Percentiles rank a stretch among this genome's conserved stretches.
phyloP scores from a whole-genome alignment of 2,888 invertebrate genomes.

The Aethes cnicana region DNA sequence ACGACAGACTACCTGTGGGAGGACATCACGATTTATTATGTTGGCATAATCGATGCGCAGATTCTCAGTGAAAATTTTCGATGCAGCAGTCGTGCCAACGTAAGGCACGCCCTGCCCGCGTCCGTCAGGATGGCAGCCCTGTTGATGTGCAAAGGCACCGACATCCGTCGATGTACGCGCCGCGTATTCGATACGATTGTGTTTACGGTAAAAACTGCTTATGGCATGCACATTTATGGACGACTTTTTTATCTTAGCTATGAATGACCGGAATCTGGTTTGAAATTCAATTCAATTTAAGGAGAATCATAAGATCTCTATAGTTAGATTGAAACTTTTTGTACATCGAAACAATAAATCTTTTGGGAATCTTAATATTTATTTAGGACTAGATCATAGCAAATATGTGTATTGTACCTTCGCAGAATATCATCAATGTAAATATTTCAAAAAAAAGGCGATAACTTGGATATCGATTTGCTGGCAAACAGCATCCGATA shows the following conservation, averaged over 20 bases:
- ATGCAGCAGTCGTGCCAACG: slow-evolving; percentile 49
- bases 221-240: too few relatives aligned
- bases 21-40: slow-evolving; percentile 50
- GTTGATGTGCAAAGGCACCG: slow-evolving; percentile 62
- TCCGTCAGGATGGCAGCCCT: slow-evolving; percentile 45
- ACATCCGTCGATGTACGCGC: slow-evolving; percentile 59
- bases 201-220: background rate
- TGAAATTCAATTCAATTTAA: too few relatives aligned
- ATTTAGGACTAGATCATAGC: slow-evolving; percentile 48
- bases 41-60: slow-evolving; percentile 34
- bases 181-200: slow-evolving; percentile 43
- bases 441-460: slow-evolving; percentile 5
- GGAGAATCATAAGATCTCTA: too few relatives aligned
- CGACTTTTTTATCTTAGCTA: too few relatives aligned
- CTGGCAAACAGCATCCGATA: slow-evolving; percentile 8
- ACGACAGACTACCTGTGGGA: slow-evolving; percentile 58
- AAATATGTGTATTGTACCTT: slow-evolving; percentile 40
- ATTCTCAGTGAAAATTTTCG: slow-evolving; percentile 49
- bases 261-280: too few relatives aligned
- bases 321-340: too few relatives aligned
- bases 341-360: slow-evolving; percentile 39
- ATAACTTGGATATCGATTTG: slow-evolving; percentile 11
- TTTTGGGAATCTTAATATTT: slow-evolving; percentile 42
- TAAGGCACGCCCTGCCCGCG: slow-evolving; percentile 42
- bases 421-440: slow-evolving; percentile 51